Base-by-base conservation (phyloP, 1,140 invertebrate species). In the Ceratina calcarata region DNA sequence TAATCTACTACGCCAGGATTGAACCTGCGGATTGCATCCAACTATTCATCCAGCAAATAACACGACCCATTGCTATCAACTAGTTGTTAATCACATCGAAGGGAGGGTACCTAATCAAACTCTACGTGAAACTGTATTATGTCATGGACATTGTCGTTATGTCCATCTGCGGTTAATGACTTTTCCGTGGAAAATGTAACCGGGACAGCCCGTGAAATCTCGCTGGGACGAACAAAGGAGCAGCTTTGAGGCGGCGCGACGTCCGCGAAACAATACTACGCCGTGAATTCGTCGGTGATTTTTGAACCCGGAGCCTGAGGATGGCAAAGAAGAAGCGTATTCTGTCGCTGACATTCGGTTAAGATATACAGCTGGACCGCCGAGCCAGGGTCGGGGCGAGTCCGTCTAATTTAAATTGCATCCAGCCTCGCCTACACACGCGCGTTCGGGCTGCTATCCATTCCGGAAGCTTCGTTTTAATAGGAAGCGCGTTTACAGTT, bases 371-470 rank as follows among this genome's bases (percentile, higher is more conserved):
- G 16, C 37, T 15, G 32, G 85, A 82, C 68, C 73, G 78, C 66
- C 67, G 66, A 13, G 81, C 60, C 81, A 88, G 77, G 70, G 74
- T 80, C 73, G 65, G 49, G 22, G 18, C 75, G 80, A 74, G 77
- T 78, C 78, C 80, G 82, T 88, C 86, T 87, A 88, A 89, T 89
- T 89, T 88, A 86, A 89, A 89, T 88, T 88, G 86, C 87, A 89
- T 85, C 83, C 80, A 70, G 70, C 70, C 66, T 45, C 37, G 77
- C 55, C 27, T 58, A 49, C 68, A 32, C 22, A 7, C 32, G 24
- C n/a, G 32, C 32, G 18, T 18, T 6, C 7, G 10, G 10, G 6
- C 10, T n/a, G 60, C 16, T 24, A 68, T 3, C 22, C 67, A 13
- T 55, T 22, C 16, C 8, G 8, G 4, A 20, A n/a, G 20, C 20